These are phyloP conservation scores for Hydriomena furcata DNA, from an alignment of 2,888 invertebrate species.

Conservation along the genomic window DNA sequence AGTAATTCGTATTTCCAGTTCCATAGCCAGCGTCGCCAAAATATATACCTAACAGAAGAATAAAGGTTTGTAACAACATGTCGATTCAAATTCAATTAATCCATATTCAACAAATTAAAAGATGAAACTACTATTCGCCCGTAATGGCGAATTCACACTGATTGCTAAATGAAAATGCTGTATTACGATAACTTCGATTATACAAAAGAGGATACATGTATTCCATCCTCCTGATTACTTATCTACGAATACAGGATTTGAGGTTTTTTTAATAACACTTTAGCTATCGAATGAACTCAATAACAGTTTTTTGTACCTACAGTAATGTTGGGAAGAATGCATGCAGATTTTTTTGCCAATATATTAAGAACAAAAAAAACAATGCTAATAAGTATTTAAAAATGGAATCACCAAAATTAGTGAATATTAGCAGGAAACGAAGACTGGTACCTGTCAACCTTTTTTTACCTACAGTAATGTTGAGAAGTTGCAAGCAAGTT, in stretches of 20 bases:
- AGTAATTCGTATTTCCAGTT: constrained; percentile 29
- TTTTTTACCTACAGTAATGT: no score
- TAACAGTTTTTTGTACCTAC: no score
- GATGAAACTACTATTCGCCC: constrained; percentile 46
- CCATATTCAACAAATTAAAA: constrained; percentile 44
- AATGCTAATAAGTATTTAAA: no score
- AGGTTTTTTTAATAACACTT: constrained; percentile 3
- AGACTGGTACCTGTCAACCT: no score
- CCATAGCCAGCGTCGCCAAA: constrained; percentile 62
- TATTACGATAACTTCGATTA: constrained; percentile 50
- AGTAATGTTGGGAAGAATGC: no score
- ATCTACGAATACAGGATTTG: constrained; percentile 47
- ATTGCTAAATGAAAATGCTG: constrained; percentile 44
- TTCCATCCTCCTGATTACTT: constrained; percentile 53
- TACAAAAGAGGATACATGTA: constrained; percentile 56
- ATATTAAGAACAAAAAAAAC: no score
- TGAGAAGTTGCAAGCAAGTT: no score
- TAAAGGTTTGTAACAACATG: constrained; percentile 47
- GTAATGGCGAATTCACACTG: constrained; percentile 60
- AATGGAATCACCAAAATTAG: no score
- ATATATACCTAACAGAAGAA: constrained; percentile 55
- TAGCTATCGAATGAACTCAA: no score
- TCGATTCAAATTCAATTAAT: constrained; percentile 49
- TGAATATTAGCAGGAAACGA: no score
- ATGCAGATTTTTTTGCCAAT: no score